Base-by-base conservation (phyloP, 2,113 vertebrate species). In the Argyrosomus japonicus region DNA sequence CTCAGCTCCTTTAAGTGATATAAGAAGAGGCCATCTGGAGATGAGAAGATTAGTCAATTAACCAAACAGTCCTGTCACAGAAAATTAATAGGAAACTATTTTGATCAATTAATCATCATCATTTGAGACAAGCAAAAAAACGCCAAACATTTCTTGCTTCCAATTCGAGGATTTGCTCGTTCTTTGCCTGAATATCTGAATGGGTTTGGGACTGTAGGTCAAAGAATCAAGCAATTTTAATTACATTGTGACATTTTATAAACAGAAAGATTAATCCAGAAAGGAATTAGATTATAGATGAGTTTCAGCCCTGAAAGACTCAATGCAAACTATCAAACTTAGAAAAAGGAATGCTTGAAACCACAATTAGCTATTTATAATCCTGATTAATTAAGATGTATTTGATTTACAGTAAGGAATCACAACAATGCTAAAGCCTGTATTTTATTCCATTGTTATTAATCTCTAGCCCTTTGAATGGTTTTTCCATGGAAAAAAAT, bases 371-470 rank as follows among this genome's bases (percentile, higher is more conserved):
- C 17, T 6, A 6, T 19, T 56, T 36, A 25, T 45, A 47, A 77
- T 77, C 23, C 63, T 4, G 5, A 48, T 53, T 65, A 68, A 87
- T 14, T 83, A 51, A 51, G 40, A 68, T 61, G 50, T 23, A 67
- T 76, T 82, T 65, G 43, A 75, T 75, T 64, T 64, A 36, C 21
- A 82, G 27, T 67, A 15, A 56, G 12, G 3, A 76, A 50, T 72
- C 27, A 25, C 53, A n/a, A 27, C 56, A 77, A 53, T 54, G 64
- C 61, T 45, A 62, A 73, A 65, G 23, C 54, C 27, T 70, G 3
- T 54, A 43, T 80, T 77, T 67, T 57, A 70, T 90, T 65, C 60
- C 29, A 68, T 68, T 78, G 71, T 87, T 76, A 56, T 72, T 19
- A 45, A 63, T 7, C 63, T 40, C 0, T 11, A 23, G 23, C 57